Evolutionary conservation across 1,140 invertebrate species (phyloP).

Genomic region (Trichonephila clavata): DNA sequence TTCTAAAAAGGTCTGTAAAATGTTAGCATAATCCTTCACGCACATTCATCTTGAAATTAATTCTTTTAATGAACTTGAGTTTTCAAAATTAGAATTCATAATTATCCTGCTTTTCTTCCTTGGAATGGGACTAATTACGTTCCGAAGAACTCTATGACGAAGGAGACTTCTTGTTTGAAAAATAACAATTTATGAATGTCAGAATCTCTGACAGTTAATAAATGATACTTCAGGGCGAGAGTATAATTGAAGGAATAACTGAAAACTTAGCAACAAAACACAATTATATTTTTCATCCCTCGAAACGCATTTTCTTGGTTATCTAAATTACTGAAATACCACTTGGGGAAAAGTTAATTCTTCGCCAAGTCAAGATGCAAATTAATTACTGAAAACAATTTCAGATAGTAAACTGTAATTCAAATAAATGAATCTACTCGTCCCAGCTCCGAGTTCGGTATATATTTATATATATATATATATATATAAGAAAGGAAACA

Average conservation of each 20-base stretch:
- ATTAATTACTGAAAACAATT: slow-evolving; percentile 60
- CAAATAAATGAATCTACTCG: slow-evolving; percentile 54
- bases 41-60: background rate
- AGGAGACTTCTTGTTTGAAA: background rate
- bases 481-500: background rate
- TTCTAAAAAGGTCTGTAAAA: too few relatives aligned
- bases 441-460: background rate
- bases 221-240: background rate
- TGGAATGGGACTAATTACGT: slow-evolving; percentile 1
- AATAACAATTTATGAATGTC: background rate
- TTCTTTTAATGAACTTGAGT: background rate
- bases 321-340: slow-evolving; percentile 48
- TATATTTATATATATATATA: too few relatives aligned
- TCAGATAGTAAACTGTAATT: slow-evolving; percentile 61
- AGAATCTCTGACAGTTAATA: slow-evolving; percentile 31
- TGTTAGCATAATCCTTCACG: too few relatives aligned
- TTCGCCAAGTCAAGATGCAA: slow-evolving; percentile 42
- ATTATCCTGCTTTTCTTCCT: background rate
- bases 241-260: slow-evolving; percentile 43
- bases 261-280: slow-evolving; percentile 11
- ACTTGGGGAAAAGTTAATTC: slow-evolving; percentile 42
- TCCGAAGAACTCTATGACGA: background rate
- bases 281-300: slow-evolving; percentile 25
- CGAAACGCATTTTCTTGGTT: slow-evolving; percentile 3
- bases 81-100: slow-evolving; percentile 19